Evolutionary conservation across 64 coral and sea anemone species (phyloP), one percentile per base, ranked within the genome.

Genomic region (Montipora cactus): DNA sequence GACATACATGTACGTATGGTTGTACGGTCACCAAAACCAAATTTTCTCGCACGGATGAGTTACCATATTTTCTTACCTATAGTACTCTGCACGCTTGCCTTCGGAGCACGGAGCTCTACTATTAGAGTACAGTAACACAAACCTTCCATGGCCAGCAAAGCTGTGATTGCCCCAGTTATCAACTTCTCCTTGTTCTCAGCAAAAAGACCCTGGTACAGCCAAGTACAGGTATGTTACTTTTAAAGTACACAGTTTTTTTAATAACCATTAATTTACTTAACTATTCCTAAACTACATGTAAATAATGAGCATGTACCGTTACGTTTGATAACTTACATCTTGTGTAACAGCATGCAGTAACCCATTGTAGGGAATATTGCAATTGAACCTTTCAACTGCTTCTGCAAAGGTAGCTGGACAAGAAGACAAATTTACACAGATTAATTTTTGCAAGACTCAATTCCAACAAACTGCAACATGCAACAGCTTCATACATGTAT

Each of bases 351-450:
- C 97, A 93, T 95, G 95, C 12, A 98, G 92, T 12, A 98, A 82
- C 15, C 97, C 94, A 85, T 96, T 98, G 74, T 98, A 98, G 22
- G 97, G 92, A 85, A 98, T 98, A 47, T 98, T 98, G 79, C 91
- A 89, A 66, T 98, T 98, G 88, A 98, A 98, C 47, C 92, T 96
- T 77, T 93, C 91, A 14, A 98, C 97, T 74, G 97, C 94, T 69
- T 98, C 97, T 75, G 97, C 86, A 51, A 98, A 98, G 69, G 90
- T 98, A 1, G 87, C 96, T 98, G 71, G 5, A 76, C 5, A 80
- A 51, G 19, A 14, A 81, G 5, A 81, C 58, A 58, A 52, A 49
- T 13, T 11, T 8, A 57, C 11, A 11, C 6, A 87, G 70, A 44
- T 47, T 19, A 37, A 9, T 53, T 22, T 16, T 67, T 0, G 21